Percentiles rank a stretch among this genome's conserved stretches.
These are phyloP conservation scores for Zophobas atratus DNA, from an alignment of 1,140 invertebrate genomes.

Conservation along the genomic window DNA sequence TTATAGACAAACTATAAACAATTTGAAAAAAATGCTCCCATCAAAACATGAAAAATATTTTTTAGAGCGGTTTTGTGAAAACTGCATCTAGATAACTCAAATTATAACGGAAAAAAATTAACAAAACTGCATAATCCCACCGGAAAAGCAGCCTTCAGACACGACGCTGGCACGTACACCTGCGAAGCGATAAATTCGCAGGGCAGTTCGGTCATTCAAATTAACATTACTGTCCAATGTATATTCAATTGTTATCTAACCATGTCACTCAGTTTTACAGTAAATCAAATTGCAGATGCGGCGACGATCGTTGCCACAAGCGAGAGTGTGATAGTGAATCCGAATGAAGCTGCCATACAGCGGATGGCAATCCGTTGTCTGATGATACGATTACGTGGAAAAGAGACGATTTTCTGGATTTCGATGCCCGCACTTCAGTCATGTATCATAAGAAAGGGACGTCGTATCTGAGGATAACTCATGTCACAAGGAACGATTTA, in stretches of 20 bases:
- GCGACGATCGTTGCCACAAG: constrained; percentile 86
- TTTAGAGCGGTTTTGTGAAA: too few relatives aligned
- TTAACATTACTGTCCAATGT: constrained; percentile 94
- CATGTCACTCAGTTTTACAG: neutral
- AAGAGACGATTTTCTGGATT: constrained; percentile 80
- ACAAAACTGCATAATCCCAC: too few relatives aligned
- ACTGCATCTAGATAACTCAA: too few relatives aligned
- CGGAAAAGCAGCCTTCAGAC: too few relatives aligned
- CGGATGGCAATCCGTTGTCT: constrained; percentile 89
- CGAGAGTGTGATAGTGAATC: constrained; percentile 82
- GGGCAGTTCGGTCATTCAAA: constrained; percentile 84
- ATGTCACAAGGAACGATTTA: constrained; percentile 87
- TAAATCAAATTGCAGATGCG: constrained; percentile 76
- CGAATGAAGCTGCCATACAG: constrained; percentile 87
- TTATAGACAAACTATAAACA: too few relatives aligned
- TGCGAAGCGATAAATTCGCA: constrained; percentile 92
- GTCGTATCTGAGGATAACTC: constrained; percentile 84
- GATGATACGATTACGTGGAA: constrained; percentile 91
- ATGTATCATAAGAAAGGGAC: constrained; percentile 83
- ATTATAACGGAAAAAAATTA: too few relatives aligned
- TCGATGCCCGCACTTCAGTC: constrained; percentile 76
- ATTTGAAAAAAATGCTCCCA: too few relatives aligned
- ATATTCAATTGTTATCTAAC: constrained; percentile 71
- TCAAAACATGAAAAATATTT: too few relatives aligned
- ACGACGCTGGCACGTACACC: constrained; percentile 90